phyloP scores from a whole-genome alignment of 2,797 vertebrate species.

The Tenualosa thibaudeaui region DNA sequence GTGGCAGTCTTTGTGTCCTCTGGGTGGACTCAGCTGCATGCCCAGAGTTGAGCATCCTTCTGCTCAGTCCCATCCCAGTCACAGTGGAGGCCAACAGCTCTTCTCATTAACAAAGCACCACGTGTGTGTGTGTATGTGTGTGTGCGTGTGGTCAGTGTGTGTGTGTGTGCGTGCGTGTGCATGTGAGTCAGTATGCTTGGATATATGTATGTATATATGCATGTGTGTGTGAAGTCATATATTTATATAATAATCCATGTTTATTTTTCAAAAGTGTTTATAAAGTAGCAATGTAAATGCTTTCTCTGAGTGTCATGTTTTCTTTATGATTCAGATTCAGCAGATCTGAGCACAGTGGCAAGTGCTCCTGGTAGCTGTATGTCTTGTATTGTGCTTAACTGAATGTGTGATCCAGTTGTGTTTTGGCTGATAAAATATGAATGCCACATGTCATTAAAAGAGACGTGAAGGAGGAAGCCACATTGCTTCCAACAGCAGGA shows the following conservation, averaged over 20 bases:
- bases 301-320: neutral
- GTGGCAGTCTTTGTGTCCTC: constrained; percentile 53
- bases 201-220: neutral
- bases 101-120: neutral
- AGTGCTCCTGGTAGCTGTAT: neutral
- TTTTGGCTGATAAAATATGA: neutral
- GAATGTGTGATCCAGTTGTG: neutral
- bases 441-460: neutral
- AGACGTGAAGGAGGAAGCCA: neutral
- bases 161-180: neutral
- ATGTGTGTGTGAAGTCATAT: neutral
- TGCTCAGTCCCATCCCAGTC: constrained; percentile 15
- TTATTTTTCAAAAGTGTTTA: neutral
- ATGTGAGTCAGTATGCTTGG: neutral
- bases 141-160: neutral
- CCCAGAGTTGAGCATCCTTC: constrained; percentile 37
- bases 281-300: neutral
- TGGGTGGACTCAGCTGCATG: constrained; percentile 39
- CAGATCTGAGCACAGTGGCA: neutral
- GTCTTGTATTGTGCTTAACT: neutral
- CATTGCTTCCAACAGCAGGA: neutral
- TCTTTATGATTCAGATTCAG: neutral
- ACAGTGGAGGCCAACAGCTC: neutral
- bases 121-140: neutral
- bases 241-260: neutral